Evolutionary conservation across 2,888 invertebrate species (phyloP).

Genomic region (Ennomos erosarius): DNA sequence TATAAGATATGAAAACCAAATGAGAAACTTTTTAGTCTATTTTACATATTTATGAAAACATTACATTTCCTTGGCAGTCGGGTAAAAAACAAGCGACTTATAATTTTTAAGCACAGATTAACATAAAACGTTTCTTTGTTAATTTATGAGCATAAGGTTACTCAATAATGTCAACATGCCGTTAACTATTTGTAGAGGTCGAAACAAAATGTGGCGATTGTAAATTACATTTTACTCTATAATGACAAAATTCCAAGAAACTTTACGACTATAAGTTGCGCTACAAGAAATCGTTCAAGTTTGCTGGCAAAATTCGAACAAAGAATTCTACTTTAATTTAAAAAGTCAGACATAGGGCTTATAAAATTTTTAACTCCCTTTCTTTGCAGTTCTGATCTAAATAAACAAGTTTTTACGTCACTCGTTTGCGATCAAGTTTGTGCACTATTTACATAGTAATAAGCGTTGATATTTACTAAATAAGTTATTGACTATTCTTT

Average conservation of each 20-base stretch:
- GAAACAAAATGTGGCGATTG: slow-evolving; percentile 31
- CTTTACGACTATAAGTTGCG: slow-evolving; percentile 36
- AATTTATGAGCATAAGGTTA: too few relatives aligned
- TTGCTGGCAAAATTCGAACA: slow-evolving; percentile 44
- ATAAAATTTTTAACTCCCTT: slow-evolving; percentile 37
- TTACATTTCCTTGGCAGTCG: too few relatives aligned
- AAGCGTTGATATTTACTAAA: too few relatives aligned
- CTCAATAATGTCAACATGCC: too few relatives aligned
- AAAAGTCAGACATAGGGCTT: slow-evolving; percentile 48
- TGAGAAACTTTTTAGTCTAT: too few relatives aligned
- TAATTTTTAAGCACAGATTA: too few relatives aligned
- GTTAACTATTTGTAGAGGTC: too few relatives aligned
- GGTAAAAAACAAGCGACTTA: too few relatives aligned
- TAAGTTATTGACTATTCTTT: too few relatives aligned
- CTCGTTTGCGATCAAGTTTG: neutral
- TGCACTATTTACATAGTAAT: neutral
- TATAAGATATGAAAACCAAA: too few relatives aligned
- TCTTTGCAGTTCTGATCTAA: slow-evolving; percentile 37
- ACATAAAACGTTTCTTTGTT: too few relatives aligned
- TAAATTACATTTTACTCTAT: slow-evolving; percentile 30
- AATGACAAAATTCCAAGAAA: slow-evolving; percentile 33
- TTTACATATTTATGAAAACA: too few relatives aligned
- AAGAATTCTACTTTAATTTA: slow-evolving; percentile 51
- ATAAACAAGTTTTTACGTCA: slow-evolving; percentile 31
- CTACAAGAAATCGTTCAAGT: slow-evolving; percentile 43